Conservation (phyloP, 2,797 vertebrate species). For the Knipowitschia caucasica region DNA sequence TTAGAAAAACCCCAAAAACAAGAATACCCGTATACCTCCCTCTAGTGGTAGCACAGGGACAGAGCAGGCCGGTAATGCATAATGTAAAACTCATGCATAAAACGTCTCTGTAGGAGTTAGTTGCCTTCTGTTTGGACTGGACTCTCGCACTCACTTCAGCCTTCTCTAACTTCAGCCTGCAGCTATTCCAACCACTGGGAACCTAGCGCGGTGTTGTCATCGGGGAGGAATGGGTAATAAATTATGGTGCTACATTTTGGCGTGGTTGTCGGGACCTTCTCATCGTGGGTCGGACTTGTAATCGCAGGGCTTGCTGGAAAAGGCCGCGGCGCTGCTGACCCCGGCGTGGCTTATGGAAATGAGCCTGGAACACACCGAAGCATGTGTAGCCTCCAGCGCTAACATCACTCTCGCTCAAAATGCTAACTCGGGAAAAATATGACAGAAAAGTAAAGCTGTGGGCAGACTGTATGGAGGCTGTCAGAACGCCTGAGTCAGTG, state of each 20-base stretch:
- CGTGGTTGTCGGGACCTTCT: slow-evolving; percentile 7
- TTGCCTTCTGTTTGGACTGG: no score
- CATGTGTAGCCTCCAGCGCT: slow-evolving; percentile 25
- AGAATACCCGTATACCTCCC: no score
- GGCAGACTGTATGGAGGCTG: slow-evolving; percentile 46
- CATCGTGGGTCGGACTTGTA: slow-evolving; percentile 33
- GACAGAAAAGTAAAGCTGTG: slow-evolving; percentile 61
- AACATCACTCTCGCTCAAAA: slow-evolving; percentile 26
- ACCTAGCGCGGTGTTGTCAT: slow-evolving; percentile 20
- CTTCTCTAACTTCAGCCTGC: slow-evolving; percentile 32
- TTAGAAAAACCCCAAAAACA: no score
- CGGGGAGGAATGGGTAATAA: slow-evolving; percentile 17
- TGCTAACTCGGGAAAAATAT: slow-evolving; percentile 39
- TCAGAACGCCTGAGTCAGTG: slow-evolving; percentile 9
- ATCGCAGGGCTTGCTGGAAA: slow-evolving; percentile 41
- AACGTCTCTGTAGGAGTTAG: no score
- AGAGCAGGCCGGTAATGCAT: no score
- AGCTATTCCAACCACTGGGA: slow-evolving; percentile 16
- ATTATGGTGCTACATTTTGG: slow-evolving; percentile 24
- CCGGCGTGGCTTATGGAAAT: slow-evolving; percentile 45
- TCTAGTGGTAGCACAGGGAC: no score
- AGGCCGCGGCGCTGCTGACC: slow-evolving; percentile 32
- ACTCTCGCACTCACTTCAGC: slow-evolving; percentile 52
- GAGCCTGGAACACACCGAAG: slow-evolving; percentile 26
- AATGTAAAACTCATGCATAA: no score